Conservation (phyloP, 2,888 invertebrate species). For the Cephus pygmeus region DNA sequence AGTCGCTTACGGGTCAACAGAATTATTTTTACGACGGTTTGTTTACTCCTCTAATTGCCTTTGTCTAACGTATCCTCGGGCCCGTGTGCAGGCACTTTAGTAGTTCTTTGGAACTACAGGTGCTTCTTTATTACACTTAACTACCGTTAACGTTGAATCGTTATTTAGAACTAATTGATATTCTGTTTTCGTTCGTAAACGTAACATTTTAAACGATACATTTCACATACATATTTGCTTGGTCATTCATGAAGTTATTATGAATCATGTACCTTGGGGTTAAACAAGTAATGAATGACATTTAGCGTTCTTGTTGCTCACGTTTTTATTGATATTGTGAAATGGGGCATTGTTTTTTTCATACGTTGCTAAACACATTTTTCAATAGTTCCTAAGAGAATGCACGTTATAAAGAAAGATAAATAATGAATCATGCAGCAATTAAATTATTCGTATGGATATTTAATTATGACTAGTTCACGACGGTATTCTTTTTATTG, state of each 20-base stretch:
- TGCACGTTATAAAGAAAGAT: not conserved
- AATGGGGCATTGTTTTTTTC: not conserved
- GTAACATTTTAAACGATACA: not conserved
- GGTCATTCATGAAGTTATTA: too few species aligned
- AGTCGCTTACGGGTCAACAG: not conserved
- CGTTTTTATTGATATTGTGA: too few species aligned
- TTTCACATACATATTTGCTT: too few species aligned
- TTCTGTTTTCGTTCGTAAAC: not conserved
- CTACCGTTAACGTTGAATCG: not conserved
- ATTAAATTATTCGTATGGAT: not conserved
- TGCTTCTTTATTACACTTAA: slow-evolving; percentile 9
- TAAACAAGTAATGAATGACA: too few species aligned
- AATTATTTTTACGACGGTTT: not conserved
- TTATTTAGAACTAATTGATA: not conserved
- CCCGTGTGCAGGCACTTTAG: slow-evolving; percentile 10
- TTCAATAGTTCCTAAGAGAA: not conserved
- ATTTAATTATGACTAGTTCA: not conserved
- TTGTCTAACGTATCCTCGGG: not conserved
- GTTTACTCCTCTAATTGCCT: not conserved
- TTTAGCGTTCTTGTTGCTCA: too few species aligned
- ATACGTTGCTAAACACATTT: not conserved
- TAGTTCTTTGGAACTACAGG: slow-evolving; percentile 17
- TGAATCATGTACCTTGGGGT: too few species aligned
- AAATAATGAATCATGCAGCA: not conserved
- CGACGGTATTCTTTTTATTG: not conserved